Conservation (phyloP, 2,113 vertebrate species). For the Odocoileus virginianus region DNA sequence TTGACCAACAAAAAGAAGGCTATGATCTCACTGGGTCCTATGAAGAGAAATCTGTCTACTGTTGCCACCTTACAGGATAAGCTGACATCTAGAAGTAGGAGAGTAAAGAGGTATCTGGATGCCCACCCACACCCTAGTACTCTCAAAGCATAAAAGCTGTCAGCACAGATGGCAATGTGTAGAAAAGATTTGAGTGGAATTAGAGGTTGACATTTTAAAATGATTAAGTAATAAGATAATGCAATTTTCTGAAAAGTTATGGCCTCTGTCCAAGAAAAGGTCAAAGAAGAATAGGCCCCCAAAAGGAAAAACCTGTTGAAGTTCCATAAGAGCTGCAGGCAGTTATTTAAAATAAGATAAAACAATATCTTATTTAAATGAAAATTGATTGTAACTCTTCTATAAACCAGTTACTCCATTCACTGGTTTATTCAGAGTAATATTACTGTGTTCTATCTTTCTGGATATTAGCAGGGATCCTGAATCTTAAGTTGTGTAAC, state of each 20-base stretch:
- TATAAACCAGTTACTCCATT: neutral
- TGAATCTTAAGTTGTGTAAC: neutral
- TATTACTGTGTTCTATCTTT: neutral
- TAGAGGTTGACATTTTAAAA: slow-evolving; percentile 42
- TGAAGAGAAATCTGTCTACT: neutral
- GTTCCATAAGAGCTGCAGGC: neutral
- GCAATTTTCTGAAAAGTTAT: neutral
- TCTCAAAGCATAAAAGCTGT: slow-evolving; percentile 16
- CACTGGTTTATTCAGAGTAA: neutral
- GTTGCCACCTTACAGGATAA: neutral
- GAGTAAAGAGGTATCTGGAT: neutral
- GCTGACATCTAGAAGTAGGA: neutral
- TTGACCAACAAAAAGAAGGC: neutral
- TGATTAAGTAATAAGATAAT: slow-evolving; percentile 27
- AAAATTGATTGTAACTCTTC: neutral
- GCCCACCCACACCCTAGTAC: neutral
- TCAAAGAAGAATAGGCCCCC: neutral
- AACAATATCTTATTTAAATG: neutral
- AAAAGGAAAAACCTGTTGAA: neutral
- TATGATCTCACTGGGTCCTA: neutral
- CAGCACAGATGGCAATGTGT: slow-evolving; percentile 18
- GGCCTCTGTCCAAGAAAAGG: neutral
- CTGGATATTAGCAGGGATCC: neutral
- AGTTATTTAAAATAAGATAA: neutral
- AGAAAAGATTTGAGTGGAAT: neutral